Evolutionary conservation across 2,113 vertebrate species (phyloP).

Genomic region (Otus sunia): DNA sequence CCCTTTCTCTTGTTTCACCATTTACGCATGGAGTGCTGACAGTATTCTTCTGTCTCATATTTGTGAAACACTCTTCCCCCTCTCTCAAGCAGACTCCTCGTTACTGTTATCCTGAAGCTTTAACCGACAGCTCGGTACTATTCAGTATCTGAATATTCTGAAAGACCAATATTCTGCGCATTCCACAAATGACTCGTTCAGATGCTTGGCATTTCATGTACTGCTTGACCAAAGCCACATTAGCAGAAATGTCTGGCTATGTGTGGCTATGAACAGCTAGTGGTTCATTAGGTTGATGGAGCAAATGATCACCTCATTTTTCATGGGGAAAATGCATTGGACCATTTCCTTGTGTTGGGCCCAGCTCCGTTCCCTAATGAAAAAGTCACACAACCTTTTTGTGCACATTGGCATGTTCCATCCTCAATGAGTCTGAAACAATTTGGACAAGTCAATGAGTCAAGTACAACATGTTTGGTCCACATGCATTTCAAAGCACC

Average conservation of each 20-base stretch:
- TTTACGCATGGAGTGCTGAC: not conserved
- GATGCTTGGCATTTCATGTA: not conserved
- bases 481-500: not conserved
- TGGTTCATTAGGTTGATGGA: not conserved
- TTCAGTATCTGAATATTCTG: not conserved
- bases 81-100: not conserved
- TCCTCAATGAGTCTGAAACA: not conserved
- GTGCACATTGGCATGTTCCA: not conserved
- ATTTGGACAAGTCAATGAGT: not conserved
- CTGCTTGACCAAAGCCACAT: not conserved
- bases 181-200: not conserved
- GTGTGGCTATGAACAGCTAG: not conserved
- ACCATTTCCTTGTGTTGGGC: not conserved
- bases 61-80: not conserved
- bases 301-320: not conserved
- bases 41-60: not conserved
- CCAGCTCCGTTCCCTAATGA: not conserved
- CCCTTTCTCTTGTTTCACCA: not conserved
- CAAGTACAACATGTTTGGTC: not conserved
- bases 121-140: not conserved
- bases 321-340: not conserved
- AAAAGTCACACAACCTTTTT: not conserved
- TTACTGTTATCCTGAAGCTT: not conserved
- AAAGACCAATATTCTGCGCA: not conserved
- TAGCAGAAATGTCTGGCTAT: not conserved